Conservation (phyloP, 1,140 invertebrate species). For the Laupala kohalensis region DNA sequence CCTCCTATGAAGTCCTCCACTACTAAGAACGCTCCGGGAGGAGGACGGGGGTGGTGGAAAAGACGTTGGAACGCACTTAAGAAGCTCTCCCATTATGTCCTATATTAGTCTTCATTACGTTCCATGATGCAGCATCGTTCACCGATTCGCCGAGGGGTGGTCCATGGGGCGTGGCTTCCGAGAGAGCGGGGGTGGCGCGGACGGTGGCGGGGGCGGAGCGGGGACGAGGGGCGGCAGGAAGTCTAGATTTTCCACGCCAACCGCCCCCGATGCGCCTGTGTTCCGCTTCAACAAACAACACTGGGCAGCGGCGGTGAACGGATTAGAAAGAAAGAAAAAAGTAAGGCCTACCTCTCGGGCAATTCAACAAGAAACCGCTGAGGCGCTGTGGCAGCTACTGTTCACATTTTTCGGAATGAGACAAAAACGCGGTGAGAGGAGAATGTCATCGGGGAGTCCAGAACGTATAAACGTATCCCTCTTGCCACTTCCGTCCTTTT, state of each 20-base stretch:
- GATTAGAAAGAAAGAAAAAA: background rate
- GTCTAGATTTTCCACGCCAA: background rate
- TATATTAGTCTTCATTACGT: background rate
- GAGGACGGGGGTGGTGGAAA: background rate
- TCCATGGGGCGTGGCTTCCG: background rate
- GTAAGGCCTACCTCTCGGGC: background rate
- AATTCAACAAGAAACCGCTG: background rate
- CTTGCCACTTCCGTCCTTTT: no score
- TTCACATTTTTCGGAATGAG: background rate
- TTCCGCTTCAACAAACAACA: background rate
- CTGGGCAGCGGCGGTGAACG: background rate
- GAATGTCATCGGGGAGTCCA: no score
- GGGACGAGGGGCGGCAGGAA: background rate
- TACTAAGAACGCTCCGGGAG: background rate
- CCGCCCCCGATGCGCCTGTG: background rate
- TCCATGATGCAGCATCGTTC: background rate
- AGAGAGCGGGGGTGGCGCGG: background rate
- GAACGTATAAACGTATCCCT: no score
- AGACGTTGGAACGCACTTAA: background rate
- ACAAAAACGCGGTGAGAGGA: background rate
- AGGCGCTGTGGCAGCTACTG: no score
- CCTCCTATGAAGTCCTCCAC: background rate
- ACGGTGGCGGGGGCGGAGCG: background rate
- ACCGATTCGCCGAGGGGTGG: background rate
- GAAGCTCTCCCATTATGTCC: background rate